Conservation (phyloP, 2,888 invertebrate species). For the Melinopterus prodromus region DNA sequence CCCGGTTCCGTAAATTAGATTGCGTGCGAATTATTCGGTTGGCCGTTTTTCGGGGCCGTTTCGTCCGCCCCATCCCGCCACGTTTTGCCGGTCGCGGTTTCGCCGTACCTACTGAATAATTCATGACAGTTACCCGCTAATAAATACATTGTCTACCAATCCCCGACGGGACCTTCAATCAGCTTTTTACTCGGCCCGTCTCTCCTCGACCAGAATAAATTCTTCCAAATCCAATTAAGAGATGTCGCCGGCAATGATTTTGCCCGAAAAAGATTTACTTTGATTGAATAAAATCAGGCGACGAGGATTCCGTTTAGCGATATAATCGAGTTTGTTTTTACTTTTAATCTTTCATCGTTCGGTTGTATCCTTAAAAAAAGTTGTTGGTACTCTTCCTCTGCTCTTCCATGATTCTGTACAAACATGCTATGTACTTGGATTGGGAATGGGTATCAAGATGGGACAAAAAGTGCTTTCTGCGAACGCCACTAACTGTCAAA, state of each 20-base stretch:
- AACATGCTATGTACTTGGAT: too few relatives aligned
- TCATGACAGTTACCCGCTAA: conserved; percentile 19
- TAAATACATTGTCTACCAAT: conserved; percentile 19
- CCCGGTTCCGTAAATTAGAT: conserved; percentile 32
- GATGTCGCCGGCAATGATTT: neutral
- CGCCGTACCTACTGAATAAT: conserved; percentile 27
- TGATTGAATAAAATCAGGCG: neutral
- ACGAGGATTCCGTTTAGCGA: neutral
- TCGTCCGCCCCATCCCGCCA: conserved; percentile 4
- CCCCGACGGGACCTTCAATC: conserved; percentile 4
- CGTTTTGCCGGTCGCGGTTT: neutral
- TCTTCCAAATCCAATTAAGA: neutral
- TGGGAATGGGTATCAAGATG: too few relatives aligned
- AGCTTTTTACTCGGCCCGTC: neutral
- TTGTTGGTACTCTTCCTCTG: too few relatives aligned
- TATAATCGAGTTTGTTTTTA: neutral
- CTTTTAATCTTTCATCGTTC: neutral
- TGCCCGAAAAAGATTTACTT: conserved; percentile 4
- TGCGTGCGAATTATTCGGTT: conserved; percentile 30
- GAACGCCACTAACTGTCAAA: too few relatives aligned
- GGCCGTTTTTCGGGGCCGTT: neutral
- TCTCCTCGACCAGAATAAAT: neutral
- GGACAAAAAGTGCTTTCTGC: too few relatives aligned
- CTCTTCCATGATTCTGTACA: too few relatives aligned
- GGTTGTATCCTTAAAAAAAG: neutral